phyloP scores from a whole-genome alignment of 92 coral and sea anemone genomes.

The Porites evermanni region DNA sequence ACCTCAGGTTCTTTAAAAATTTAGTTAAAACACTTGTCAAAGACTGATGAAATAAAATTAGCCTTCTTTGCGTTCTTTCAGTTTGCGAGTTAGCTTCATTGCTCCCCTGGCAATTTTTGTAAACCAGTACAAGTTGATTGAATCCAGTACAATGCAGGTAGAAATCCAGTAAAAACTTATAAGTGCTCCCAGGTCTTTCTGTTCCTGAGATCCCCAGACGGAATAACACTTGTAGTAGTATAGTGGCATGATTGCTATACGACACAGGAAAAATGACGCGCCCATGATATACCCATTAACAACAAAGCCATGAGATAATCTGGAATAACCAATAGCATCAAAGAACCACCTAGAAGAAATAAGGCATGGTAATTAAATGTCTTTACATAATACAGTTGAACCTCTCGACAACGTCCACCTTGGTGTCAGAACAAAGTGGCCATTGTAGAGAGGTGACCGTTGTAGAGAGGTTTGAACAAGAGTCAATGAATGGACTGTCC shows the following conservation, averaged over 20 bases:
- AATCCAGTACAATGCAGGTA: conserved; percentile 77
- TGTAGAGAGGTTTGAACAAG: no score
- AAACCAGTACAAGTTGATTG: conserved; percentile 89
- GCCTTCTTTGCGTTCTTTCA: conserved; percentile 24
- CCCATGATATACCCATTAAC: conserved; percentile 86
- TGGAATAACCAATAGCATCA: conserved; percentile 73
- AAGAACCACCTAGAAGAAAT: conserved; percentile 81
- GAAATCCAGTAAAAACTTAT: conserved; percentile 70
- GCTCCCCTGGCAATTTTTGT: conserved; percentile 86
- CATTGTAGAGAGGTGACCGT: no score
- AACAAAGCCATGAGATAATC: conserved; percentile 72
- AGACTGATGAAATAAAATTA: neutral
- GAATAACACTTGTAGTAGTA: conserved; percentile 85
- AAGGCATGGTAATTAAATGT: neutral
- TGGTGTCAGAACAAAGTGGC: no score
- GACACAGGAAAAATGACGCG: conserved; percentile 81
- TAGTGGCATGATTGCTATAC: conserved; percentile 82
- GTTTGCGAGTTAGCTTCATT: conserved; percentile 52
- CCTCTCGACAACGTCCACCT: no score
- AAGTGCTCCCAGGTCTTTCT: conserved; percentile 63
- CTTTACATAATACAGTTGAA: no score
- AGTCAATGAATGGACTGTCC: no score
- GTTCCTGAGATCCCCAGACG: conserved; percentile 73
- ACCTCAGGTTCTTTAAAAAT: neutral
- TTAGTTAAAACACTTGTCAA: no score